Conservation (phyloP, 2,888 invertebrate genomes). For the Scaptodrosophila latifasciaeformis region DNA sequence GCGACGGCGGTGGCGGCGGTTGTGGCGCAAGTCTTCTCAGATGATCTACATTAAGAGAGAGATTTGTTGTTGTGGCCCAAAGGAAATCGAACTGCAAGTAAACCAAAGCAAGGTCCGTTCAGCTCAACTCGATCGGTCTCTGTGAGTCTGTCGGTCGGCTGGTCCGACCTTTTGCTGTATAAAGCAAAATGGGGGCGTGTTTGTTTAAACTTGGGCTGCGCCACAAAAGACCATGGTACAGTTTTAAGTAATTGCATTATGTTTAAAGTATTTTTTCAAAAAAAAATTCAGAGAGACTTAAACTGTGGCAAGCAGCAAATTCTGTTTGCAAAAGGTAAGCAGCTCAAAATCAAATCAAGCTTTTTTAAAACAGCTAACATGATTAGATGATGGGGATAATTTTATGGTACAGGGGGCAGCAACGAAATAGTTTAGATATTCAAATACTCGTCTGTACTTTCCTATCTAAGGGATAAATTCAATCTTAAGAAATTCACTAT, state of each 20-base stretch:
- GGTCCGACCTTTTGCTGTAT: slow-evolving; percentile 48
- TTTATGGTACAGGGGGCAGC: no score
- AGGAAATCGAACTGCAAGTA: slow-evolving; percentile 16
- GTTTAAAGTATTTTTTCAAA: slow-evolving; percentile 42
- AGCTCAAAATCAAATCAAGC: no score
- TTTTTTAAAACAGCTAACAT: no score
- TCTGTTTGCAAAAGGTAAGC: no score
- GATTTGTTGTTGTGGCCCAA: slow-evolving; percentile 32
- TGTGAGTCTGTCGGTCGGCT: neutral
- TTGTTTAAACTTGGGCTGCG: slow-evolving; percentile 41
- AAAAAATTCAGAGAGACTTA: no score
- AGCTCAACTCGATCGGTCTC: neutral
- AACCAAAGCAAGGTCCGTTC: slow-evolving; percentile 4
- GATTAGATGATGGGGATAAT: no score
- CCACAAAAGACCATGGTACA: slow-evolving; percentile 58
- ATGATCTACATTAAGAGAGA: slow-evolving; percentile 70
- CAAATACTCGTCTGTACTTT: no score
- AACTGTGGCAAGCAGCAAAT: no score
- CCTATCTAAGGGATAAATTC: no score
- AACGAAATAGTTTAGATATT: no score
- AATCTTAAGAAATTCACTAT: no score
- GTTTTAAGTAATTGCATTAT: slow-evolving; percentile 70
- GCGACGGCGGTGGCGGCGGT: no score
- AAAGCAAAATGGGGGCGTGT: slow-evolving; percentile 54
- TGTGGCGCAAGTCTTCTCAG: slow-evolving; percentile 57